Percentiles rank a stretch among this genome's conserved stretches.
Conservation (phyloP, 1,140 invertebrate species). For the Plectrocnemia conspersa region DNA sequence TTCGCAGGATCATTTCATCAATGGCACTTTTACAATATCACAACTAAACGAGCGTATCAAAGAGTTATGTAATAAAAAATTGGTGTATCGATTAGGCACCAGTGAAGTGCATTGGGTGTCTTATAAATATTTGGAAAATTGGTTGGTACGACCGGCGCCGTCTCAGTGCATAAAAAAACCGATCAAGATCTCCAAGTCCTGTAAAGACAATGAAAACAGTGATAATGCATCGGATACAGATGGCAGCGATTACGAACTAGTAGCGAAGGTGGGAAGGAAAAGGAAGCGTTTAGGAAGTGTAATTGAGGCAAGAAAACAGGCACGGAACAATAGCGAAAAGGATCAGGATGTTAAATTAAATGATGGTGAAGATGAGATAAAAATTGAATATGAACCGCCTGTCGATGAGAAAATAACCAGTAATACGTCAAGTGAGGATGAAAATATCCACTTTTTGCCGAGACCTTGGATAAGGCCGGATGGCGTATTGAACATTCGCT, state of each 20-base stretch:
- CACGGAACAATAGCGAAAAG: not conserved
- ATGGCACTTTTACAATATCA: not conserved
- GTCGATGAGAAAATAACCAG: not conserved
- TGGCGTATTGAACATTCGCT: conserved; percentile 59
- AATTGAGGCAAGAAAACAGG: not conserved
- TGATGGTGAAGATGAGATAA: not conserved
- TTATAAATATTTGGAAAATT: not conserved
- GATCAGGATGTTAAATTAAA: not conserved
- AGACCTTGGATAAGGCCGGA: conserved; percentile 66
- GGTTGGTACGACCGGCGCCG: conserved; percentile 1
- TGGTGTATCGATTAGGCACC: not conserved
- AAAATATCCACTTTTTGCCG: conserved; percentile 12
- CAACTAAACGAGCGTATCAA: not conserved
- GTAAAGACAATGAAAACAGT: not conserved
- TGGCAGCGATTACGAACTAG: too few species aligned
- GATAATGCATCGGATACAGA: not conserved
- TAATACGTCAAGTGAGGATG: not conserved
- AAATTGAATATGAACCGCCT: not conserved
- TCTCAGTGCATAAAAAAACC: not conserved
- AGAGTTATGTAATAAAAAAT: not conserved
- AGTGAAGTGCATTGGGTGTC: conserved; percentile 1
- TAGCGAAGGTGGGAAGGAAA: too few species aligned
- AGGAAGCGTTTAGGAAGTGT: too few species aligned
- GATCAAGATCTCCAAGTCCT: not conserved
- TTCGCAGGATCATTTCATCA: conserved; percentile 4